phyloP scores from a whole-genome alignment of 2,797 vertebrate genomes.

The Passerculus sandwichensis region DNA sequence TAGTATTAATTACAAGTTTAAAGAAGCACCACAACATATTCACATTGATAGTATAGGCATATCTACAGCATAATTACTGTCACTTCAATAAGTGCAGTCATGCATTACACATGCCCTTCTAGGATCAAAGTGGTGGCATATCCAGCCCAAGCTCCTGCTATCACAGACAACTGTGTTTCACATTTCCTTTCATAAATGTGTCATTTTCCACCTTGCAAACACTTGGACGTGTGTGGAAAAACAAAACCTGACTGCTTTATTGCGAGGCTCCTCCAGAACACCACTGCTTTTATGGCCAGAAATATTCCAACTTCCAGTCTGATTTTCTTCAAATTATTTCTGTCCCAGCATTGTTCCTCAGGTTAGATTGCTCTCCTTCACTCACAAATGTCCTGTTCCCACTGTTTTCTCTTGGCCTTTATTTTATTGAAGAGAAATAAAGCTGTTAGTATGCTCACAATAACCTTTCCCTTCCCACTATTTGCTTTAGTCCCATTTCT shows the following conservation, averaged over 20 bases:
- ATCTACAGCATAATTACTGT: slow-evolving; percentile 50
- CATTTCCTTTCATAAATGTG: background rate
- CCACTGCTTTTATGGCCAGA: background rate
- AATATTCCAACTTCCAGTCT: background rate
- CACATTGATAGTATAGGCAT: slow-evolving; percentile 38
- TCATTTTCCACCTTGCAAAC: background rate
- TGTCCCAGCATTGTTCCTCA: background rate
- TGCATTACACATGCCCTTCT: background rate
- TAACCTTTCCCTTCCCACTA: background rate
- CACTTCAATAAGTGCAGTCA: slow-evolving; percentile 36
- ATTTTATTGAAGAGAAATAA: background rate
- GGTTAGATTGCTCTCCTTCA: background rate
- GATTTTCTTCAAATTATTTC: background rate
- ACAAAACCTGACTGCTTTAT: background rate
- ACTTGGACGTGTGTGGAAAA: background rate
- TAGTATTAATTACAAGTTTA: slow-evolving; percentile 63
- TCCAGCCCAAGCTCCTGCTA: background rate
- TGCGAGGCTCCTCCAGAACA: background rate
- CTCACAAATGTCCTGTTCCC: background rate
- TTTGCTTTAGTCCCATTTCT: background rate
- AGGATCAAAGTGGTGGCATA: slow-evolving; percentile 13
- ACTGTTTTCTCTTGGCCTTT: background rate
- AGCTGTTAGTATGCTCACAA: background rate
- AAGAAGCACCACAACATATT: slow-evolving; percentile 45
- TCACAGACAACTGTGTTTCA: background rate